Base-by-base conservation (phyloP, 2,113 vertebrate genomes). In the Empidonax traillii region DNA sequence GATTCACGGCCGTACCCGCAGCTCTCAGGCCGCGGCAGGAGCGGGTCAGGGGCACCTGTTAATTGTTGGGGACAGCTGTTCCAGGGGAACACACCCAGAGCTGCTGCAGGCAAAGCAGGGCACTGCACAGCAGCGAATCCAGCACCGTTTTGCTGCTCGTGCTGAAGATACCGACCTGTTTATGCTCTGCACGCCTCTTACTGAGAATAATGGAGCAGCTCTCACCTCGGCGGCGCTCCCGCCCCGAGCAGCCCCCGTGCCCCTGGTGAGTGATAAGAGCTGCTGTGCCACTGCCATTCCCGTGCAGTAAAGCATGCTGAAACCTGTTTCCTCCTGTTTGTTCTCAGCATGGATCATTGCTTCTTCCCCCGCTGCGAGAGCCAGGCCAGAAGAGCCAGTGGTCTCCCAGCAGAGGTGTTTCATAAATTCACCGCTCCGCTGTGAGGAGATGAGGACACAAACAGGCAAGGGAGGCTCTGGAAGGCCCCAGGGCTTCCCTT, bases 331-430 rank as follows among this genome's bases (percentile, higher is more conserved):
- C 87, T 90, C 87, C 87, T 89, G 76, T 66, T 96, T 94, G 89
- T 66, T 94, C 95, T 85, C 85, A 53, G 41, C 91, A 95, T 7
- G 92, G 95, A 92, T 97, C 95, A 77, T 77, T 93, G 92, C 95
- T 73, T 72, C 77, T 84, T 93, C 61, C 79, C 71, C 61, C 0
- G 0, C 82, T 33, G 47, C 0, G 0, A 91, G 53, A 94, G 69
- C n/a, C 72, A 46, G 58, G 37, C 43, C 65, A 52, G 53, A 47
- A 85, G 89, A 85, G 71, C 7, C 81, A 44, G 39, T 28, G 52
- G 44, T 56, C 56, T 85, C 73, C 69, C 51, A 63, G 63, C 30
- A 53, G 90, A 90, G 52, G 30, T 7, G 35, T 59, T 93, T 58
- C 65, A 74, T 63, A 31, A 37, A 69, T 47, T 33, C 23, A n/a